A percentile compares a stretch with the other conserved stretches of the same genome.
Conservation (phyloP, 2,888 invertebrate genomes). For the Diogma glabrata region DNA sequence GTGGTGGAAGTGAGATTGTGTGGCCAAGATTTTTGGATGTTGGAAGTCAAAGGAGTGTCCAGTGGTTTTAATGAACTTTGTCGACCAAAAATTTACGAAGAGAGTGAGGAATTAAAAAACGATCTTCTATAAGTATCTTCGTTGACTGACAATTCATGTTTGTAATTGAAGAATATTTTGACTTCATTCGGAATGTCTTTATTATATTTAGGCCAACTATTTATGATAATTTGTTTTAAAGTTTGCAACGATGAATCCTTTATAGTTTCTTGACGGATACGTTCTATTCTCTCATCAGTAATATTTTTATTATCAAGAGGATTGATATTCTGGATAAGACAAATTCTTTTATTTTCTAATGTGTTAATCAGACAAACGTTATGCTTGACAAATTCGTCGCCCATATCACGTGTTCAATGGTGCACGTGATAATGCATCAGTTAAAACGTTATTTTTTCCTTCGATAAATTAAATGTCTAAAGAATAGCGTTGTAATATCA, state of each 20-base stretch:
- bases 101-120: too few species aligned
- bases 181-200: background rate
- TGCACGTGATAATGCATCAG: constrained; percentile 15
- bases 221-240: background rate
- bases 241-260: background rate
- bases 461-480: constrained; percentile 12
- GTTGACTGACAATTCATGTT: too few species aligned
- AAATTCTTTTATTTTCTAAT: background rate
- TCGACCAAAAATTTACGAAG: too few species aligned
- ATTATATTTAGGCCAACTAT: background rate
- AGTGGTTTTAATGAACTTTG: too few species aligned
- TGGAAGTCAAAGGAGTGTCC: too few species aligned
- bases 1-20: too few species aligned
- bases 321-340: background rate
- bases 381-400: background rate
- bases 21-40: too few species aligned
- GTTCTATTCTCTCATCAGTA: background rate
- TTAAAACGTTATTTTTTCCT: constrained; percentile 15
- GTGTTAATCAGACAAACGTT: background rate
- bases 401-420: background rate
- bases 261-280: background rate
- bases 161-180: too few species aligned
- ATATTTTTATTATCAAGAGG: background rate
- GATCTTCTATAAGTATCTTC: too few species aligned
- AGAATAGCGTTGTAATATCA: constrained; percentile 15